Conservation (phyloP, 2,888 invertebrate species). For the Campopleginae sp. region DNA sequence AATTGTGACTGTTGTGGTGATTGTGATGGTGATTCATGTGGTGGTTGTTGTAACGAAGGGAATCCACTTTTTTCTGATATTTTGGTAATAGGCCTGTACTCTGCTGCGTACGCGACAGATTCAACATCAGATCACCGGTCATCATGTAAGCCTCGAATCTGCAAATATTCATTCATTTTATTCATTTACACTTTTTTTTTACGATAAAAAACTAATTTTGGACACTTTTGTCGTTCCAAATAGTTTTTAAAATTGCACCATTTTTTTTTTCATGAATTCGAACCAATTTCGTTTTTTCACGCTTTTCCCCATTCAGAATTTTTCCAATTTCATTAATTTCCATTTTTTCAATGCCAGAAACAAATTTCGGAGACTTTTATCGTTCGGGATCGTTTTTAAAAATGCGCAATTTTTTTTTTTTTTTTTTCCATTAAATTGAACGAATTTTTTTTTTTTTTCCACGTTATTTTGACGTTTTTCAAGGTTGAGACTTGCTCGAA, state of each 20-base stretch:
- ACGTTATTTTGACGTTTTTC: no score
- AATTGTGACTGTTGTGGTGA: constrained; percentile 84
- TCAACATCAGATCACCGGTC: constrained; percentile 98
- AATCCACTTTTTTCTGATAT: constrained; percentile 86
- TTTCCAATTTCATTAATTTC: no score
- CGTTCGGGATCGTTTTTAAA: no score
- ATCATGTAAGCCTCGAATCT: constrained; percentile 98
- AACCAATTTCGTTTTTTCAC: no score
- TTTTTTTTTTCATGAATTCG: no score
- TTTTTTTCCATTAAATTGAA: no score
- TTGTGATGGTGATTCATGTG: constrained; percentile 85
- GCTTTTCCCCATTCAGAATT: no score
- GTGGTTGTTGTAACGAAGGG: constrained; percentile 86
- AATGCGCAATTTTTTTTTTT: no score
- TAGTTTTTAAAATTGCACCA: not conserved
- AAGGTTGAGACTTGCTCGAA: not conserved
- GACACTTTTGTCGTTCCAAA: not conserved
- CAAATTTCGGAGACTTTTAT: no score
- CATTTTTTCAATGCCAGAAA: no score
- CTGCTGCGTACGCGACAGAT: constrained; percentile 93
- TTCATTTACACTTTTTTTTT: not conserved
- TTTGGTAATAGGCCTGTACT: constrained; percentile 87
- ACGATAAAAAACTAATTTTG: not conserved
- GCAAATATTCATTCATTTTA: constrained; percentile 63
- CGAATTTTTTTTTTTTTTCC: no score